These are phyloP conservation scores for Eupithecia insigniata DNA, from an alignment of 2,888 invertebrate genomes.

Conservation along the genomic window DNA sequence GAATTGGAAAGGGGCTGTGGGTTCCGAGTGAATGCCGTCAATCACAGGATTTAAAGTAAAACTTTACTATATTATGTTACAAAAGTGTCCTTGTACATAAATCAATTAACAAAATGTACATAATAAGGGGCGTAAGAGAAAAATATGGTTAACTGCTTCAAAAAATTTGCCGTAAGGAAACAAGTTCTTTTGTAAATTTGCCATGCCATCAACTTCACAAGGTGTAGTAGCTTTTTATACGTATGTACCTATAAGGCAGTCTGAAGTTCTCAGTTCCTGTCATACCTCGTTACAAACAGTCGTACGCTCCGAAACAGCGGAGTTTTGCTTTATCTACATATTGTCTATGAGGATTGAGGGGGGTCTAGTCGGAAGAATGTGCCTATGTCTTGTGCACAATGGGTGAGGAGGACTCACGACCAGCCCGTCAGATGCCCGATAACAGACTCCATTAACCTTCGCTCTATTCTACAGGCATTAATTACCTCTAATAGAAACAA, in stretches of 20 bases:
- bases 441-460: conserved; percentile 78
- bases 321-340: conserved; percentile 37
- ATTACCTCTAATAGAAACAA: conserved; percentile 81
- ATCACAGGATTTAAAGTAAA: conserved; percentile 23
- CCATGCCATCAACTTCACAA: conserved; percentile 1
- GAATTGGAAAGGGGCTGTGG: conserved; percentile 45
- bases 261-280: conserved; percentile 36
- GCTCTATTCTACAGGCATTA: conserved; percentile 68
- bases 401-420: conserved; percentile 23
- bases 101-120: no score
- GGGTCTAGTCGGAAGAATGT: conserved; percentile 43
- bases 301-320: conserved; percentile 18
- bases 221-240: background rate
- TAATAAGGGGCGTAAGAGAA: no score
- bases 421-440: conserved; percentile 69
- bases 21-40: conserved; percentile 35
- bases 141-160: background rate
- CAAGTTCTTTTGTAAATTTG: conserved; percentile 12
- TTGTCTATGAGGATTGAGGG: conserved; percentile 33
- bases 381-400: conserved; percentile 48
- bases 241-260: background rate
- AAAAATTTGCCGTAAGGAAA: background rate
- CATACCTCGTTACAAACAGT: conserved; percentile 43
- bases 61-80: conserved; percentile 10
- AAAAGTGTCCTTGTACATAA: background rate